Percentiles rank a stretch among this genome's conserved stretches.
phyloP scores from a whole-genome alignment of 2,797 vertebrate species.

The Coregonus suidteri region DNA sequence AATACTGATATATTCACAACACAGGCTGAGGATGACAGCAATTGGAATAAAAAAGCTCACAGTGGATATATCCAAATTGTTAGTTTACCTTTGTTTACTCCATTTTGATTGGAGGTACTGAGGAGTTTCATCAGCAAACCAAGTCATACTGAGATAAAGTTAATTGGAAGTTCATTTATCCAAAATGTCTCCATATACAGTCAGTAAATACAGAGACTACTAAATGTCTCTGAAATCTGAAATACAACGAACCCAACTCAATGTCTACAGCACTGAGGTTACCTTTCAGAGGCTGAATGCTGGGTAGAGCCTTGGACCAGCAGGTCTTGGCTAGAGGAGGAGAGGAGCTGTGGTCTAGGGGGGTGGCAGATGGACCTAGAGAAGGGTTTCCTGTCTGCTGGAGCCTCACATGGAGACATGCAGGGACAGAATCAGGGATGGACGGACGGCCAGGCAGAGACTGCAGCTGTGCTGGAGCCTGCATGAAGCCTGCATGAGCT shows the following conservation, averaged over 20 bases:
- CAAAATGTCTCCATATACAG: neutral
- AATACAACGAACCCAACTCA: neutral
- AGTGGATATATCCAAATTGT: neutral
- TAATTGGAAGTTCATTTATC: neutral
- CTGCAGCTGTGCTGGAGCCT: neutral
- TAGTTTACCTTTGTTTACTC: neutral
- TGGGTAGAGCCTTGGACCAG: neutral
- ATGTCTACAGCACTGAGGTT: neutral
- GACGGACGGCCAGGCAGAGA: neutral
- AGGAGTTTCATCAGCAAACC: neutral
- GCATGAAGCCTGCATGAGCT: neutral
- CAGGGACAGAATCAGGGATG: neutral
- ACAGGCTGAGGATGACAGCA: neutral
- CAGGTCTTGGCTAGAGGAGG: neutral
- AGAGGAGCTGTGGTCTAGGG: neutral
- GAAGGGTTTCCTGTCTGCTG: constrained; percentile 12
- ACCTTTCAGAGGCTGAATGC: neutral
- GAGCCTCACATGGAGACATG: constrained; percentile 2
- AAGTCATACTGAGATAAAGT: neutral
- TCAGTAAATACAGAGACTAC: neutral
- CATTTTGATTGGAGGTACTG: neutral
- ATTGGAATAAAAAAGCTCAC: neutral
- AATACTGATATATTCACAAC: neutral
- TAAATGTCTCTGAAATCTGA: neutral
- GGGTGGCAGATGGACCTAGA: constrained; percentile 17